A percentile compares a stretch with the other conserved stretches of the same genome.
These are phyloP conservation scores for Oncorhynchus clarkii DNA, from an alignment of 2,113 vertebrate species.

Conservation along the genomic window DNA sequence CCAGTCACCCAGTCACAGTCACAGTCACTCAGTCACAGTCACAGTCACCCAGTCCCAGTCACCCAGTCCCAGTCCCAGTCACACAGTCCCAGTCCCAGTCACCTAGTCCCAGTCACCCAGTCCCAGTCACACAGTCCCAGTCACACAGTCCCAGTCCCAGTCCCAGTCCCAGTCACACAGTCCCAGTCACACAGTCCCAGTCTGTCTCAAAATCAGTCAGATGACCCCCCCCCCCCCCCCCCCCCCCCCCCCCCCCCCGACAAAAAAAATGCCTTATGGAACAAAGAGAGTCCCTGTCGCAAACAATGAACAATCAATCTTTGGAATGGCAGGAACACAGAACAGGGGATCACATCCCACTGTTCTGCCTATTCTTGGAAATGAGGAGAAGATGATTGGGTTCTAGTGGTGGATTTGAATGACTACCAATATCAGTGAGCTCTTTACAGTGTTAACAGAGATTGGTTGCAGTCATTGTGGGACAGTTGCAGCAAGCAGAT, in stretches of 20 bases:
- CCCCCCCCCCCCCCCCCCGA: not conserved
- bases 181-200: not conserved
- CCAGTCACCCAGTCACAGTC: no score
- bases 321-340: conserved; percentile 59
- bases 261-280: conserved; percentile 61
- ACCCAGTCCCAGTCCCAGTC: not conserved
- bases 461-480: no score
- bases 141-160: not conserved
- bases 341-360: conserved; percentile 64
- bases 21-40: not conserved
- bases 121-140: no score
- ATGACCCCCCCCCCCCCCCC: conserved; percentile 27
- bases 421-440: no score
- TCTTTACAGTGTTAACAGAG: no score
- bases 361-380: conserved; percentile 55
- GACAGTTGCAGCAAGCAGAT: no score
- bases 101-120: no score
- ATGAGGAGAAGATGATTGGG: conserved; percentile 37
- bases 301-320: conserved; percentile 79
- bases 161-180: not conserved
- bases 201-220: conserved; percentile 47
- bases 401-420: not conserved
- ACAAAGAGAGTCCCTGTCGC: conserved; percentile 71
- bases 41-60: no score
- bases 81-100: not conserved